Evolutionary conservation across 1,140 invertebrate genomes (phyloP).

Genomic region (Drosophila serrata): DNA sequence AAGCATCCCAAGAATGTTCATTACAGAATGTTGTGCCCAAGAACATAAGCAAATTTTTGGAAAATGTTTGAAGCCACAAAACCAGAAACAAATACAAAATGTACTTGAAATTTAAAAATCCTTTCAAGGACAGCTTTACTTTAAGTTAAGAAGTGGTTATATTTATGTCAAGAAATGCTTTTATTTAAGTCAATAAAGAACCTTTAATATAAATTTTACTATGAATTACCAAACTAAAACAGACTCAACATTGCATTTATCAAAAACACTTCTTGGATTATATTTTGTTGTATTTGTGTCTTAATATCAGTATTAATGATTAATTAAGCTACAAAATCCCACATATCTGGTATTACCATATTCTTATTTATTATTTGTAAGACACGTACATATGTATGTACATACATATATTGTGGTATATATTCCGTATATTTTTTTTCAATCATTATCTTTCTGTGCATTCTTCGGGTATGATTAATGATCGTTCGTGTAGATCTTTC

Average conservation of each 20-base stretch:
- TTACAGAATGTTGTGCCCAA: constrained; percentile 22
- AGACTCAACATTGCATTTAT: neutral
- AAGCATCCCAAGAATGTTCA: constrained; percentile 13
- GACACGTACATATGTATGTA: constrained; percentile 6
- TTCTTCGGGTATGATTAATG: constrained; percentile 53
- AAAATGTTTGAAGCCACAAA: constrained; percentile 2
- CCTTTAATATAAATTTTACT: neutral
- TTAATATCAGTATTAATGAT: constrained; percentile 23
- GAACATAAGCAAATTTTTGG: constrained; percentile 10
- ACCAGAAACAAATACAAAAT: neutral
- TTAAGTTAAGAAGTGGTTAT: too few relatives aligned
- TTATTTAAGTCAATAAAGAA: too few relatives aligned
- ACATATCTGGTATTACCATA: constrained; percentile 14
- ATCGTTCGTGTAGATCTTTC: constrained; percentile 39
- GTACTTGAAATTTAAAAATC: neutral
- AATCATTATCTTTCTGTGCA: constrained; percentile 37
- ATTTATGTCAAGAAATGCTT: too few relatives aligned
- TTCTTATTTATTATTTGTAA: constrained; percentile 9
- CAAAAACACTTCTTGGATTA: neutral
- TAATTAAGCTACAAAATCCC: constrained; percentile 19
- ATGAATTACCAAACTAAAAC: neutral
- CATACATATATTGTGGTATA: constrained; percentile 9
- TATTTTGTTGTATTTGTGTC: neutral
- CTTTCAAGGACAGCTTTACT: too few relatives aligned
- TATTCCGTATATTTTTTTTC: neutral